Evolutionary conservation across 2,797 vertebrate species (phyloP).

Genomic region (Strix occidentalis): DNA sequence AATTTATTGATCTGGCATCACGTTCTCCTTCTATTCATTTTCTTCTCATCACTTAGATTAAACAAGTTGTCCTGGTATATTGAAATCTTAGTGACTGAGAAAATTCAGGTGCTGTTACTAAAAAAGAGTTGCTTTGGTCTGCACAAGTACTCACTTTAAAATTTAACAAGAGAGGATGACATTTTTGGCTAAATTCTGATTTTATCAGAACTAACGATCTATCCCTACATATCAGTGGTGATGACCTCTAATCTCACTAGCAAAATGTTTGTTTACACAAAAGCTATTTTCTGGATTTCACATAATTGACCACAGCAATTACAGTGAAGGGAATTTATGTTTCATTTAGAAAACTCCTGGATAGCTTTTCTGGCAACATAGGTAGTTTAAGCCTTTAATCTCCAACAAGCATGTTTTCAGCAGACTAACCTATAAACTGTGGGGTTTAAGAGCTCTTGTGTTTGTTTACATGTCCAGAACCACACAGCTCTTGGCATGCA

Average conservation of each 20-base stretch:
- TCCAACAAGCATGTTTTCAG: slow-evolving; percentile 45
- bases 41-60: background rate
- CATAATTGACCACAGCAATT: slow-evolving; percentile 71
- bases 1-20: background rate
- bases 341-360: slow-evolving; percentile 66
- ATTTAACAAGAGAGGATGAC: background rate
- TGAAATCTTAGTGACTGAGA: background rate
- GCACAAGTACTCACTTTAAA: background rate
- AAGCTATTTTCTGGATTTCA: slow-evolving; percentile 66
- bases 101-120: background rate
- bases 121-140: background rate
- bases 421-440: slow-evolving; percentile 36
- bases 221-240: background rate
- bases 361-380: slow-evolving; percentile 27
- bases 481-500: background rate
- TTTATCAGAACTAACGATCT: slow-evolving; percentile 28
- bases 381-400: slow-evolving; percentile 69
- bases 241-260: slow-evolving; percentile 33
- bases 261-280: slow-evolving; percentile 59
- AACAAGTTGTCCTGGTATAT: background rate
- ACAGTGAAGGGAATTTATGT: slow-evolving; percentile 52
- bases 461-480: slow-evolving; percentile 52
- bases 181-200: background rate
- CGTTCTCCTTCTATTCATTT: background rate
- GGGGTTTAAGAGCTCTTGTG: slow-evolving; percentile 17